These are phyloP conservation scores for Eupithecia subfuscata DNA, from an alignment of 2,888 invertebrate species.

Conservation along the genomic window DNA sequence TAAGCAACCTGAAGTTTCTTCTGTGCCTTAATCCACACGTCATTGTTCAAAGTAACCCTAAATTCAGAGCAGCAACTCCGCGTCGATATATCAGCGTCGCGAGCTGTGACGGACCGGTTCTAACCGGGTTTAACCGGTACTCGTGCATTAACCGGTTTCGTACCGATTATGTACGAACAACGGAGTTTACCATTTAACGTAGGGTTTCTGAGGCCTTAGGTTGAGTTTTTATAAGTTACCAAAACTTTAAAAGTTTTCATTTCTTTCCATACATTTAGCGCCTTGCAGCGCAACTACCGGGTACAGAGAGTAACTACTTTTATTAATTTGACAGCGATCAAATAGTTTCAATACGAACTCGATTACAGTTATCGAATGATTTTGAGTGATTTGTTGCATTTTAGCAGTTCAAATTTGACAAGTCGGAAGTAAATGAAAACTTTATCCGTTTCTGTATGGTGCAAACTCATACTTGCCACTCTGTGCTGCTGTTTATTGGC, in stretches of 20 bases:
- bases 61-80: conserved; percentile 40
- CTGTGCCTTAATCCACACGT: background rate
- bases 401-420: background rate
- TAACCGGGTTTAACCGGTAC: conserved; percentile 24
- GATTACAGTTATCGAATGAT: background rate
- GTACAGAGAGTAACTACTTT: too few species aligned
- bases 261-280: background rate
- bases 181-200: background rate
- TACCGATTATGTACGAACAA: conserved; percentile 5
- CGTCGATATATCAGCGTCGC: conserved; percentile 45
- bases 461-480: too few species aligned
- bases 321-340: too few species aligned
- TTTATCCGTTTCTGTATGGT: background rate
- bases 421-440: background rate
- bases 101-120: conserved; percentile 37
- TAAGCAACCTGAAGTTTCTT: background rate
- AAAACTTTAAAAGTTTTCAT: background rate
- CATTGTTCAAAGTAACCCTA: conserved; percentile 30
- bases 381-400: too few species aligned
- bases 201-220: background rate
- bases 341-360: background rate
- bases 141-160: conserved; percentile 20
- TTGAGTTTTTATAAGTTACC: background rate
- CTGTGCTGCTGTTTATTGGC: background rate
- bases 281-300: too few species aligned